A percentile compares a stretch with the other conserved stretches of the same genome.
phyloP scores from a whole-genome alignment of 2,888 invertebrate species.

The Adelognathus sp. region DNA sequence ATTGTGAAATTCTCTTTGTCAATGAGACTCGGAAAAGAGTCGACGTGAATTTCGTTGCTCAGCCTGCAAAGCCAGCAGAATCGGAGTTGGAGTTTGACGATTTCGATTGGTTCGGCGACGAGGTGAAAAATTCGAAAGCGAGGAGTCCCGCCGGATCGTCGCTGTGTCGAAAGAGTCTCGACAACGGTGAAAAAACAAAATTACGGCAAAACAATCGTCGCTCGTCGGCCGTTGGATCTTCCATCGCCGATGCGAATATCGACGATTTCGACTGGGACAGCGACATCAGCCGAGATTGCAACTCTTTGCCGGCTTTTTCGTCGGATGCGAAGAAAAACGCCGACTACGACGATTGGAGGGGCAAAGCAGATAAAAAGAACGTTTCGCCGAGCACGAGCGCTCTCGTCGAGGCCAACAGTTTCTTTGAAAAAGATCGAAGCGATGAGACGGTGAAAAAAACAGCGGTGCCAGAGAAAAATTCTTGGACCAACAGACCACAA shows the following conservation, averaged over 20 bases:
- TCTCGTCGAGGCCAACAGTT: background rate
- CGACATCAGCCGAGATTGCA: background rate
- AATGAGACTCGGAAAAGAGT: background rate
- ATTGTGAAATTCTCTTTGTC: background rate
- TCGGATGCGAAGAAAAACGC: background rate
- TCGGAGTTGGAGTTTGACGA: background rate
- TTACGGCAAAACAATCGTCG: background rate
- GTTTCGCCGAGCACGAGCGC: background rate
- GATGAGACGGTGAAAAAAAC: background rate
- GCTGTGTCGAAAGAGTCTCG: background rate
- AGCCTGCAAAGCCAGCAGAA: background rate
- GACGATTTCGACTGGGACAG: background rate
- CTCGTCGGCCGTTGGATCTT: background rate
- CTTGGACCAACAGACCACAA: background rate
- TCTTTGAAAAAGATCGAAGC: background rate
- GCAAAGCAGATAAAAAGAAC: background rate
- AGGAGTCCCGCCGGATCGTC: background rate
- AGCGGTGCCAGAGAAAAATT: background rate
- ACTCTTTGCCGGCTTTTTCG: background rate
- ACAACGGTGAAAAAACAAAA: background rate
- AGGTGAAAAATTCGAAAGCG: background rate
- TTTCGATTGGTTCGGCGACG: background rate
- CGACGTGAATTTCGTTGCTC: background rate
- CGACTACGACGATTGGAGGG: background rate
- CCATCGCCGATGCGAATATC: conserved; percentile 1